Evolutionary conservation across 2,113 vertebrate genomes (phyloP), one percentile per base, ranked within the genome.

Genomic region (Bujurquina vittata): DNA sequence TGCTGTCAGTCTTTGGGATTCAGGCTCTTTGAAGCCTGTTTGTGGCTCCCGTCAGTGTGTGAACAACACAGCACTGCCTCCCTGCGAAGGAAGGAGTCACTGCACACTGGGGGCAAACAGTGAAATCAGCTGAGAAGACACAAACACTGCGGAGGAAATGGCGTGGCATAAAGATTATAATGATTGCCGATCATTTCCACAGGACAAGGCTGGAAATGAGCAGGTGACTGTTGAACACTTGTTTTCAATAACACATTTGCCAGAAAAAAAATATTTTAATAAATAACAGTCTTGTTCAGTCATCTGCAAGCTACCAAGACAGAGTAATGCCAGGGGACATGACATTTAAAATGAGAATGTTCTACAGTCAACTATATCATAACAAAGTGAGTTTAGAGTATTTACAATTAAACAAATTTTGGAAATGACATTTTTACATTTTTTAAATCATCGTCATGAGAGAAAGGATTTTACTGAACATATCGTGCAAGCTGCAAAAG

Each of bases 11-110:
- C 17, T 56, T 62, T 79, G 26, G 81, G 65, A 80, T 75, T 57
- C 69, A 46, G 79, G 54, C 40, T 81, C n/a, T 86, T 33, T 83
- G 74, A 14, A 49, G 75, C 37, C 37, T 69, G 80, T 54, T 52
- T 61, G 67, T 14, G 59, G 29, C 46, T 90, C 73, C 79, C 63
- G 43, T 52, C 61, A 40, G 40, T 26, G 58, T 67, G 86, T 87
- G 77, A 69, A 74, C 84, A 88, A 93, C 95, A 89, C 95, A 92
- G 88, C 92, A 94, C 85, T 94, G 94, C 95, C 95, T 94, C 91
- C 95, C 87, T 90, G 95, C 62, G 95, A 94, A 86, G 62, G 78
- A 89, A 81, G 54, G 56, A 23, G 80, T 90, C 93, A 93, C 57
- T 94, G 88, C 94, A 94, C 77, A 80, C 77, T 49, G 79, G 89